Base-by-base conservation (phyloP, 2,113 vertebrate genomes). In the Regulus satrapa region DNA sequence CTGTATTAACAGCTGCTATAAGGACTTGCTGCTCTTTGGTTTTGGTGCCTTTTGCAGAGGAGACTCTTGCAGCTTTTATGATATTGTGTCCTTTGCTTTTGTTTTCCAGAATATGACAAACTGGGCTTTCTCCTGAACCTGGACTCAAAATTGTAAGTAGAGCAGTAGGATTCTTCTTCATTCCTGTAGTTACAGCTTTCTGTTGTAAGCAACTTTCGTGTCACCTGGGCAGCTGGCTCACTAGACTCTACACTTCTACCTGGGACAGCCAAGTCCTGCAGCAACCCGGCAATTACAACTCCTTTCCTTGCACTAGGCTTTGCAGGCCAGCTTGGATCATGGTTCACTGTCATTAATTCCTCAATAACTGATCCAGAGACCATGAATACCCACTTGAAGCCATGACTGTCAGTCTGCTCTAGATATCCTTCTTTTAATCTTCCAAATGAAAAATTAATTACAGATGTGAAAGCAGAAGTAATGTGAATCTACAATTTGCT, bases 121-220 rank as follows among this genome's bases (percentile, higher is more conserved):
- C 98, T 99, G 97, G 99, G 99, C 92, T 99, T 99, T 97, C 98
- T 99, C 93, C 97, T 99, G 97, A 98, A 99, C 96, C 97, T 99
- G 98, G 99, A 99, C 91, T 98, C 98, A 72, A 99, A 99, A 98
- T 93, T 99, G 99, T 99, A 98, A 99, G 99, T 99, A 98, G 67
- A 95, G 54, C 48, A 48, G 84, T 62, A 56, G 68, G 90, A 82
- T 43, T 84, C 23, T 38, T 58, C 73, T 95, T 87, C 46, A 18
- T 75, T 91, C 82, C 48, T 75, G 13, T 78, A 85, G 11, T 83
- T 77, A 46, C 29, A 54, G 9, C 17, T 72, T 89, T 91, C 6
- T 85, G 12, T 85, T 85, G 28, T 63, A 87, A 85, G 18, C 63
- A 85, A 25, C 34, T 76, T 61, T 14, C 18, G 5, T 31, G 32